Evolutionary conservation across 2,113 vertebrate genomes (phyloP), one percentile per base, ranked within the genome.

Genomic region (Smithornis capensis): DNA sequence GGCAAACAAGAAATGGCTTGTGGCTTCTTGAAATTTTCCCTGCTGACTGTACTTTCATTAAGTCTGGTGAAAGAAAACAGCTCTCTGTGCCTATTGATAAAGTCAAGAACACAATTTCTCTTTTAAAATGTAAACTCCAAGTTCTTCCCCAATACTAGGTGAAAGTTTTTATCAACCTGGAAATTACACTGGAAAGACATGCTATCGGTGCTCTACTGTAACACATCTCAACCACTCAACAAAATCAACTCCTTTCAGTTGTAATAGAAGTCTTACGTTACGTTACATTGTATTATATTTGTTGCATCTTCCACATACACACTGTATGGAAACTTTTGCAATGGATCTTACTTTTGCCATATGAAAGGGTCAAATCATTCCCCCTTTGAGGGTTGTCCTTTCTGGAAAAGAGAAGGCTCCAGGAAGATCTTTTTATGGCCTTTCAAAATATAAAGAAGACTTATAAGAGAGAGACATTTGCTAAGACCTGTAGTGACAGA

Each of bases 1-100:
- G 79, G 85, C 53, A 77, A 93, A 86, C 94, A 94, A 94, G 92
- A 88, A 95, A 75, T 65, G 69, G 80, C 92, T 90, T 78, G 92
- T 78, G 83, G 60, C 52, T 94, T 86, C 85, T 83, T 81, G 92
- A 89, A 94, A 93, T 60, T 80, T 75, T 90, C 83, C 71, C 59
- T 83, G 55, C 82, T 93, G 79, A 50, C 71, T 78, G 53, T 64
- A 83, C 64, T 87, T 93, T 90, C 56, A 84, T 86, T 52, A 91
- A 83, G 28, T 33, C 64, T 87, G 35, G 29, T 79, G 78, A 89
- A 92, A 86, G 31, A 93, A 88, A 83, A 47, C 40, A 90, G 59
- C 28, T 81, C 29, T 12, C 27, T 63, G 18, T 56, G 52, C 42
- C 59, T 69, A 67, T 70, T 12, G 19, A 88, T 45, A 45, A 90